Evolutionary conservation across 2,797 vertebrate genomes (phyloP).

Genomic region (Odontamblyopus lacepedii): DNA sequence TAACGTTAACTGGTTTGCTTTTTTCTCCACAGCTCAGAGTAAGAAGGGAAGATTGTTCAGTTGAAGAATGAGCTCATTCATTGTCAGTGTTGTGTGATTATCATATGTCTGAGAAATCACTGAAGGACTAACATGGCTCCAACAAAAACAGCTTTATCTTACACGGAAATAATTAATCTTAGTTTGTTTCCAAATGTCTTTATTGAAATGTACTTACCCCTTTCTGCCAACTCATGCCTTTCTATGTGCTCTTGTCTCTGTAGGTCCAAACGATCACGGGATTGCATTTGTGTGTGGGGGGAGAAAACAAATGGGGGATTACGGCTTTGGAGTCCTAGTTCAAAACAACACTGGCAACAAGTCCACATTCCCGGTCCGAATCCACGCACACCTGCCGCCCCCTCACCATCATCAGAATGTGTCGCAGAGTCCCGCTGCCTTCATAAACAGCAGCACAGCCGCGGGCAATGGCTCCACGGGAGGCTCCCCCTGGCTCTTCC

Average conservation of each 20-base stretch:
- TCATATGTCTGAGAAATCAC: slow-evolving; percentile 34
- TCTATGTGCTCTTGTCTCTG: slow-evolving; percentile 69
- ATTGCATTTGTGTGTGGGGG: slow-evolving; percentile 81
- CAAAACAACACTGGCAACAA: slow-evolving; percentile 99
- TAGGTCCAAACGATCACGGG: slow-evolving; percentile 79
- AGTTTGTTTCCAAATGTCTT: slow-evolving; percentile 41
- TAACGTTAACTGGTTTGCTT: slow-evolving; percentile 56
- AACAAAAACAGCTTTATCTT: slow-evolving; percentile 17
- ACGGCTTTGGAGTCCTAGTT: slow-evolving; percentile 99
- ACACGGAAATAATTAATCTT: slow-evolving; percentile 29
- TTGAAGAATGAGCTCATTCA: slow-evolving; percentile 39
- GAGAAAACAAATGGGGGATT: slow-evolving; percentile 99
- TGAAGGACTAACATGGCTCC: slow-evolving; percentile 19
- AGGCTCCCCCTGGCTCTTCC: slow-evolving; percentile 98
- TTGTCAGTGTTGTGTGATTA: slow-evolving; percentile 31
- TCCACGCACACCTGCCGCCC: slow-evolving; percentile 98
- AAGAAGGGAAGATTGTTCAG: slow-evolving; percentile 33
- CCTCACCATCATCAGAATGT: slow-evolving; percentile 98
- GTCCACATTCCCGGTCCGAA: slow-evolving; percentile 99
- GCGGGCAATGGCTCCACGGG: slow-evolving; percentile 94
- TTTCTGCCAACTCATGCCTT: slow-evolving; percentile 65
- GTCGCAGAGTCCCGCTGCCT: slow-evolving; percentile 93
- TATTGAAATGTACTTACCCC: slow-evolving; percentile 36
- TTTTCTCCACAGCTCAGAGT: slow-evolving; percentile 25
- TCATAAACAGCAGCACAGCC: slow-evolving; percentile 98